phyloP scores from a whole-genome alignment of 2,797 vertebrate genomes.

The Selene dorsalis region DNA sequence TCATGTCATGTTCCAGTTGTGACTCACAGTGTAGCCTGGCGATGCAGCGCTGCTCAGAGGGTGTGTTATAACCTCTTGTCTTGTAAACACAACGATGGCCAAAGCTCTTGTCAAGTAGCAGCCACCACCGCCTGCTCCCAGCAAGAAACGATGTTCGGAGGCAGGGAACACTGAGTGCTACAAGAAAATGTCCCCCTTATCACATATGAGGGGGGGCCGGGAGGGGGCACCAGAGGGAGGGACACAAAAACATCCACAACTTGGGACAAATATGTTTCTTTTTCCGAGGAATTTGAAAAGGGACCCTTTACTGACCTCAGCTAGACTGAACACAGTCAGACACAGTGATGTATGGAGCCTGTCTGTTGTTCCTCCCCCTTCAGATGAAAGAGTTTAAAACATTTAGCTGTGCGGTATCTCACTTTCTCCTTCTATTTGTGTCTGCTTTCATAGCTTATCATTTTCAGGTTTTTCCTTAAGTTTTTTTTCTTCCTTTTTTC shows the following conservation, averaged over 20 bases:
- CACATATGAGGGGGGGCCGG: no score
- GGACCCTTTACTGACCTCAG: slow-evolving; percentile 50
- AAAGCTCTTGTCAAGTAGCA: no score
- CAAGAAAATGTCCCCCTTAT: no score
- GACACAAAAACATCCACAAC: no score
- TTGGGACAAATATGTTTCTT: background rate
- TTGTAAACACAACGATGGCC: no score
- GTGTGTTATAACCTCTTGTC: no score
- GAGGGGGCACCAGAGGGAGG: no score
- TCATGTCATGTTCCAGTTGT: no score
- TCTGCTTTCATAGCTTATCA: slow-evolving; percentile 28
- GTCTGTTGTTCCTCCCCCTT: slow-evolving; percentile 43
- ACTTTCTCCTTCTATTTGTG: slow-evolving; percentile 20
- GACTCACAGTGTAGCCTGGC: no score
- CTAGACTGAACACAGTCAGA: slow-evolving; percentile 39
- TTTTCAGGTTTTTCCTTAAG: slow-evolving; percentile 37
- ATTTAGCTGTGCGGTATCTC: slow-evolving; percentile 41
- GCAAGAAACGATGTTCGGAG: background rate
- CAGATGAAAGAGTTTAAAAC: slow-evolving; percentile 48
- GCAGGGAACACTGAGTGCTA: background rate
- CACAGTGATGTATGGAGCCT: slow-evolving; percentile 58
- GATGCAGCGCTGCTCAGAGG: no score
- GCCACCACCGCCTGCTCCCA: no score
- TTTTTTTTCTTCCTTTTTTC: slow-evolving; percentile 34
- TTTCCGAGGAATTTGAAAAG: background rate